A percentile compares a stretch with the other conserved stretches of the same genome.
phyloP scores from a whole-genome alignment of 2,113 vertebrate genomes.

The Marmota flaviventris region DNA sequence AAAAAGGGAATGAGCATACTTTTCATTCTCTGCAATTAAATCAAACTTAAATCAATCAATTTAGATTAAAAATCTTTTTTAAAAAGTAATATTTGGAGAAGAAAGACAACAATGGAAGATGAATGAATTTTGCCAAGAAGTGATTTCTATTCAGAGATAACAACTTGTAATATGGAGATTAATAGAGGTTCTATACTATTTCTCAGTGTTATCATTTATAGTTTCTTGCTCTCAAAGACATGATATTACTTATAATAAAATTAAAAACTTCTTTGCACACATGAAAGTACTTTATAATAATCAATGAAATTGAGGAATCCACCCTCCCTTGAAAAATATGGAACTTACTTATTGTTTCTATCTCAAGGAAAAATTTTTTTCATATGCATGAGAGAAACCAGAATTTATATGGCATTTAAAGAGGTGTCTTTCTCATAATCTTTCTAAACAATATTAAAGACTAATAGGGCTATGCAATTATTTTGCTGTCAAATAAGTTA shows the following conservation, averaged over 20 bases:
- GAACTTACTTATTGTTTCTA: slow-evolving; percentile 33
- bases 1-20: background rate
- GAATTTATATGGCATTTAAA: slow-evolving; percentile 28
- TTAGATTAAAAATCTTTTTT: background rate
- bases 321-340: background rate
- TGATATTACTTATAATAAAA: slow-evolving; percentile 50
- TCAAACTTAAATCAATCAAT: background rate
- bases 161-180: slow-evolving; percentile 33
- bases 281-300: slow-evolving; percentile 23
- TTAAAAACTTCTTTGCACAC: background rate
- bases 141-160: slow-evolving; percentile 44
- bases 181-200: background rate
- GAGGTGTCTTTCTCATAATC: background rate
- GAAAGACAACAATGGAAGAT: background rate
- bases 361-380: slow-evolving; percentile 15
- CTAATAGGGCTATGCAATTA: background rate
- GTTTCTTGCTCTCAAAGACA: background rate
- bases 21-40: background rate
- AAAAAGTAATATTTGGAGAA: slow-evolving; percentile 14
- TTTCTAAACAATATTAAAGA: slow-evolving; percentile 35
- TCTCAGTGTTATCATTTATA: slow-evolving; percentile 50
- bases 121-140: slow-evolving; percentile 32
- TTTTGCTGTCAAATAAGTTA: slow-evolving; percentile 11
- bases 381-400: background rate
- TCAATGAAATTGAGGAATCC: slow-evolving; percentile 51